A percentile compares a stretch with the other conserved stretches of the same genome.
Evolutionary conservation across 2,113 vertebrate species (phyloP).

Genomic region (Pungitius pungitius): DNA sequence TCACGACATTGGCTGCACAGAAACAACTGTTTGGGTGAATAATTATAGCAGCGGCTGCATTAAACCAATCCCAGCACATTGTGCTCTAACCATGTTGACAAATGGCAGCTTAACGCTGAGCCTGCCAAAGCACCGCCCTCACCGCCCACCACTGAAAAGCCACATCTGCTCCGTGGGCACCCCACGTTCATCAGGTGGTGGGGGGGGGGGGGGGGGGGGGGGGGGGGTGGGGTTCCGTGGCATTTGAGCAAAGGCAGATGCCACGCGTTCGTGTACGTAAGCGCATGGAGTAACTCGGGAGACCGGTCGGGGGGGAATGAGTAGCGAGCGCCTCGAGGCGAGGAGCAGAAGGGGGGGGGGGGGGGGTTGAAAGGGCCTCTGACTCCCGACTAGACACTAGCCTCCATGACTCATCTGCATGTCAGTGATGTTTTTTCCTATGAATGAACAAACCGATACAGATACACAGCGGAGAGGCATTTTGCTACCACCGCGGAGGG

Average conservation of each 20-base stretch:
- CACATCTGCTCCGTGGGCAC: constrained; percentile 68
- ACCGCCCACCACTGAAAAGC: constrained; percentile 40
- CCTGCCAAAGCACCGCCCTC: constrained; percentile 20
- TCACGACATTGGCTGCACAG: background rate
- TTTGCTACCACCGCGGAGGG: constrained; percentile 48
- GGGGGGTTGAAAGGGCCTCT: constrained; percentile 54
- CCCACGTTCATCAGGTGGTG: constrained; percentile 66
- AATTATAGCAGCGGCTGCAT: constrained; percentile 39
- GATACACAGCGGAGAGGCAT: constrained; percentile 57
- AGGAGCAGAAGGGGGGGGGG: constrained; percentile 51
- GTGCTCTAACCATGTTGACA: constrained; percentile 12
- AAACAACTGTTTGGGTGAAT: constrained; percentile 7
- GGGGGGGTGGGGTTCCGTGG: constrained; percentile 31
- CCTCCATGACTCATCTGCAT: constrained; percentile 68
- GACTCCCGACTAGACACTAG: constrained; percentile 64
- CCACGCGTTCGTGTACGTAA: constrained; percentile 50
- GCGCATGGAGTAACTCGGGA: constrained; percentile 46
- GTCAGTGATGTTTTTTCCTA: constrained; percentile 68
- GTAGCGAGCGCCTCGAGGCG: constrained; percentile 58
- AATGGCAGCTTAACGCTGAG: constrained; percentile 51
- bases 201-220: too few relatives aligned
- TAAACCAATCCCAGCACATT: constrained; percentile 34
- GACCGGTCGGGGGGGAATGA: constrained; percentile 48
- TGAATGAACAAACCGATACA: constrained; percentile 73
- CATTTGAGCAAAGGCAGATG: constrained; percentile 58